phyloP scores from a whole-genome alignment of 1,140 invertebrate species.

The Triops longicaudatus region DNA sequence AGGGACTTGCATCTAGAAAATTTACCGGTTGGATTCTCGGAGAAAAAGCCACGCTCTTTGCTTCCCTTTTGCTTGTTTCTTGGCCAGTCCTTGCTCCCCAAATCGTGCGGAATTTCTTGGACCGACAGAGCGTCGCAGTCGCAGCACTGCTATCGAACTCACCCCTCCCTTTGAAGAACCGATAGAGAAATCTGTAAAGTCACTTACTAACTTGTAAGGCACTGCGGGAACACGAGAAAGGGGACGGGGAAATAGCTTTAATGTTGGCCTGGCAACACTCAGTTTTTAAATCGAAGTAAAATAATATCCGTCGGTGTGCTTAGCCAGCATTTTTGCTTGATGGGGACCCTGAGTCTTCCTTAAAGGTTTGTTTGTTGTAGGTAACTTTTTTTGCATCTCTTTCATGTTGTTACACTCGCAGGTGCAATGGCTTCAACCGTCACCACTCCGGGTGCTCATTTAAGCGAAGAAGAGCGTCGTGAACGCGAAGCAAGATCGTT shows the following conservation, averaged over 20 bases:
- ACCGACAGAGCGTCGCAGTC: too few species aligned
- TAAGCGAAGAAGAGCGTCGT: conserved; percentile 33
- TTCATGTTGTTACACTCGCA: neutral
- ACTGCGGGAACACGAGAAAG: neutral
- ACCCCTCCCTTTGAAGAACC: too few species aligned
- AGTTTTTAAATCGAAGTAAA: neutral
- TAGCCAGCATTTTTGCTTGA: too few species aligned
- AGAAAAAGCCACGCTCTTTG: neutral
- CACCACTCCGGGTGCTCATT: conserved; percentile 16
- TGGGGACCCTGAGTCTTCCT: neutral
- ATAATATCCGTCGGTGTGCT: neutral
- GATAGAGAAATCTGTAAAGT: neutral
- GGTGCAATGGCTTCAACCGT: conserved; percentile 13
- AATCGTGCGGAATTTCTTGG: neutral
- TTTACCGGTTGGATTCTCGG: neutral
- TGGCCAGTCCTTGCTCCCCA: neutral
- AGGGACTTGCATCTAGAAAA: neutral
- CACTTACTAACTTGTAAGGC: neutral
- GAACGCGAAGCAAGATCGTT: conserved; percentile 62
- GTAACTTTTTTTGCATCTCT: neutral
- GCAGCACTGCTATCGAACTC: too few species aligned
- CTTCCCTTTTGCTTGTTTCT: neutral
- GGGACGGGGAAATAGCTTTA: neutral
- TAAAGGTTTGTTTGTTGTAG: neutral
- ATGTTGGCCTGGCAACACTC: neutral